Conservation (phyloP, 2,797 vertebrate species). For the Zalophus californianus region DNA sequence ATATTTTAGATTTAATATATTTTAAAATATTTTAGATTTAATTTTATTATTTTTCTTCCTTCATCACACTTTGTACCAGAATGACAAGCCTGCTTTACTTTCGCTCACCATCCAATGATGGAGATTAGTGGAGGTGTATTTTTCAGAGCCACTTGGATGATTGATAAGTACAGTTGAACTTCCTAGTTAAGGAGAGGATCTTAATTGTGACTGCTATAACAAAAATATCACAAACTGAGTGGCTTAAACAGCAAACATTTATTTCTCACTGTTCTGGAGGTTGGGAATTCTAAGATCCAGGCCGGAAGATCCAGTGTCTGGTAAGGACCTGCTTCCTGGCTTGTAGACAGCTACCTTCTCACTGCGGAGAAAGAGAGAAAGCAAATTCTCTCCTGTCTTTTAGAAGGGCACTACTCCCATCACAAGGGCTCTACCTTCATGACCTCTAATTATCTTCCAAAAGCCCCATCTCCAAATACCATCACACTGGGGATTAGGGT, state of each 20-base stretch:
- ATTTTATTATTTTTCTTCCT: slow-evolving; percentile 52
- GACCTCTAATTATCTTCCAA: not conserved
- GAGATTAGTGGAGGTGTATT: not conserved
- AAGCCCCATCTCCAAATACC: not conserved
- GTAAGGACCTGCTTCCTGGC: not conserved
- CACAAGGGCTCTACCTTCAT: not conserved
- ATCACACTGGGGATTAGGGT: not conserved
- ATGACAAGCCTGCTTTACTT: slow-evolving; percentile 4
- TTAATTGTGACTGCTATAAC: not conserved
- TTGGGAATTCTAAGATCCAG: not conserved
- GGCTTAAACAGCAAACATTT: not conserved
- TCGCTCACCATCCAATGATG: not conserved
- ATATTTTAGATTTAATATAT: not conserved
- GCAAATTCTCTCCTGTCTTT: not conserved
- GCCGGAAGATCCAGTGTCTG: not conserved
- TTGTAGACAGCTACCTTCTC: not conserved
- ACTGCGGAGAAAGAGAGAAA: not conserved
- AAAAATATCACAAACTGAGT: not conserved
- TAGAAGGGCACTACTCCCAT: not conserved
- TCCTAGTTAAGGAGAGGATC: not conserved
- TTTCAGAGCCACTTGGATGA: not conserved
- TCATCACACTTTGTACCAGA: slow-evolving; percentile 10
- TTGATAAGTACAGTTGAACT: not conserved
- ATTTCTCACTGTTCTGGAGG: not conserved
- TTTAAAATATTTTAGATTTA: slow-evolving; percentile 23